Evolutionary conservation across 2,113 vertebrate genomes (phyloP).

Genomic region (Erpornis zantholeuca): DNA sequence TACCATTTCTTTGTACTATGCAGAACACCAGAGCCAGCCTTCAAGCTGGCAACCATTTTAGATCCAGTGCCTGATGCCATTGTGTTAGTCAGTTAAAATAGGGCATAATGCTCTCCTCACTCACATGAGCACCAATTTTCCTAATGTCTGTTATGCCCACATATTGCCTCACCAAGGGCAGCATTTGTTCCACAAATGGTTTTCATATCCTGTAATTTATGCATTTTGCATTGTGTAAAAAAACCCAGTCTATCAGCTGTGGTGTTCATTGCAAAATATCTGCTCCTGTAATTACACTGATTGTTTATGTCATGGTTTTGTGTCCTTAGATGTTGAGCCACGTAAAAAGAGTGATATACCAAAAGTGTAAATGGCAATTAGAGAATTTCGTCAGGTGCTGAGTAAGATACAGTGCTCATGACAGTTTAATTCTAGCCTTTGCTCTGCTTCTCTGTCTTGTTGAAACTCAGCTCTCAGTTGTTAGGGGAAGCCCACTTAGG

Average conservation of each 20-base stretch:
- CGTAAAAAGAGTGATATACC: constrained; percentile 6
- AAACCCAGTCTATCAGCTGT: background rate
- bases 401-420: background rate
- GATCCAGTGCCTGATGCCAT: background rate
- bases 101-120: background rate
- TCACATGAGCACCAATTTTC: background rate
- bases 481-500: background rate
- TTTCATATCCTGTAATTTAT: constrained; percentile 14
- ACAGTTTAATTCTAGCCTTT: background rate
- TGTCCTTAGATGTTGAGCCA: background rate
- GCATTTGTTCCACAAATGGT: background rate
- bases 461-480: background rate
- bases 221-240: constrained; percentile 3
- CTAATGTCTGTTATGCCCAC: background rate
- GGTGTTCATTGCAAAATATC: constrained; percentile 29
- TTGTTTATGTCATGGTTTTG: background rate
- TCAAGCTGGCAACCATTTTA: background rate
- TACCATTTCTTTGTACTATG: background rate
- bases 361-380: constrained; percentile 53
- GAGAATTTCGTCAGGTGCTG: constrained; percentile 38
- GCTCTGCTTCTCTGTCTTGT: background rate
- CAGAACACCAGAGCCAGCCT: background rate
- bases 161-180: constrained; percentile 1
- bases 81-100: background rate
- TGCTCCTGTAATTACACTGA: background rate